phyloP scores from a whole-genome alignment of 53 echinoderm and acorn worm genomes.

The Stichopus horrens region DNA sequence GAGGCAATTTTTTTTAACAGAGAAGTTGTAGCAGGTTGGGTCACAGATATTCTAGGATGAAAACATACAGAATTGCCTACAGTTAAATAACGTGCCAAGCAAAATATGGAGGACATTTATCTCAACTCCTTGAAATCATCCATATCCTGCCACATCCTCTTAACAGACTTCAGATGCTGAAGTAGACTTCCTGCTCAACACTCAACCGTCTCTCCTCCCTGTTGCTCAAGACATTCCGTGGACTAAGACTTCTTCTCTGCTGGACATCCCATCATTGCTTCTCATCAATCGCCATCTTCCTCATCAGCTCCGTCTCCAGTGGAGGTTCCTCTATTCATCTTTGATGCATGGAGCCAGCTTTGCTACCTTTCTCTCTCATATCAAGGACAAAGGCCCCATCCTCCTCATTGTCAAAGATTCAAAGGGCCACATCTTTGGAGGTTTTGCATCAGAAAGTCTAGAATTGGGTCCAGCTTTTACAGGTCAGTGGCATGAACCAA shows the following conservation, averaged over 20 bases:
- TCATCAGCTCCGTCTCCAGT: slow-evolving; percentile 49
- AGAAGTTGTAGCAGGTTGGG: too few species aligned
- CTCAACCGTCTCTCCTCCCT: slow-evolving; percentile 60
- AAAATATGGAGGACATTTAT: too few species aligned
- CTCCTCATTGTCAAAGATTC: slow-evolving; percentile 81
- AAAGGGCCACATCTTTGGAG: slow-evolving; percentile 83
- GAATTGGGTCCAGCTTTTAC: slow-evolving; percentile 72
- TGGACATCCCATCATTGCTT: slow-evolving; percentile 79
- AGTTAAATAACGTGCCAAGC: too few species aligned
- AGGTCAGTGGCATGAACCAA: slow-evolving; percentile 49
- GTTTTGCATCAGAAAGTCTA: slow-evolving; percentile 87
- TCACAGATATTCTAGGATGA: too few species aligned
- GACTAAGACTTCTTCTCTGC: slow-evolving; percentile 60
- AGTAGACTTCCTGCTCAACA: slow-evolving; percentile 14
- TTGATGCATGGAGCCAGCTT: slow-evolving; percentile 85
- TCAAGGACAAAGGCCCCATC: slow-evolving; percentile 73
- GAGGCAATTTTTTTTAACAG: too few species aligned
- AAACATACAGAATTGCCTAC: too few species aligned
- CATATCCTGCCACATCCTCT: not conserved
- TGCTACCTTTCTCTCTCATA: slow-evolving; percentile 78
- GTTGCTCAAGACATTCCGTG: slow-evolving; percentile 68
- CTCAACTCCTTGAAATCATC: too few species aligned
- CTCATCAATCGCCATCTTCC: slow-evolving; percentile 79
- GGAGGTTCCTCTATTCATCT: slow-evolving; percentile 78
- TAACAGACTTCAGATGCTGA: slow-evolving; percentile 13